Percentiles rank a stretch among this genome's conserved stretches.
Conservation (phyloP, 2,797 vertebrate genomes). For the Kryptolebias ocellatus region DNA sequence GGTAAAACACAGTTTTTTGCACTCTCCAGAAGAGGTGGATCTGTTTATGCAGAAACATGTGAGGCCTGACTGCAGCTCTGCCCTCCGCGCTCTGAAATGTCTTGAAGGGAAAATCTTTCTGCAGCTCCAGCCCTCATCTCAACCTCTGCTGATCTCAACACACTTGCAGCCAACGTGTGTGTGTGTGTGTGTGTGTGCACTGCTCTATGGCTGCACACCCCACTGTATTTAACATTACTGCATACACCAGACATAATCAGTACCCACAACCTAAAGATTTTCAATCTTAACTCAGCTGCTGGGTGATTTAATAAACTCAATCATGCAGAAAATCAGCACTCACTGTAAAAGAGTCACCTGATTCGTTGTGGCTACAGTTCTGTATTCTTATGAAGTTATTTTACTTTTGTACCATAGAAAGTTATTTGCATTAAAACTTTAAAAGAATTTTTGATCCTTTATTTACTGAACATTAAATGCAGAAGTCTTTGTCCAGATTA, state of each 20-base stretch:
- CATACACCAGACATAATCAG: too few species aligned
- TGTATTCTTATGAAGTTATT: conserved; percentile 2
- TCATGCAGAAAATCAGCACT: not conserved
- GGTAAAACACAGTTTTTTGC: conserved; percentile 11
- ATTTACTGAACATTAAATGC: not conserved
- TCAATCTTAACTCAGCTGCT: too few species aligned
- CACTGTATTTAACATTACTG: not conserved
- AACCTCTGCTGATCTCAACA: not conserved
- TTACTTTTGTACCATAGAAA: conserved; percentile 26
- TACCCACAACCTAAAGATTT: too few species aligned
- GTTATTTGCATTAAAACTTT: conserved; percentile 4
- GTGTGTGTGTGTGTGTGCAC: conserved; percentile 4
- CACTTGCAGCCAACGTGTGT: conserved; percentile 15
- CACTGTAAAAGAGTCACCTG: not conserved
- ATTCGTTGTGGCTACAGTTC: conserved; percentile 18
- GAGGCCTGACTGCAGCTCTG: conserved; percentile 24
- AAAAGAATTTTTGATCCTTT: not conserved
- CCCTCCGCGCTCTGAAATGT: conserved; percentile 22
- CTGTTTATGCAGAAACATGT: conserved; percentile 11
- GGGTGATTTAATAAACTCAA: too few species aligned
- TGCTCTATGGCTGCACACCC: not conserved
- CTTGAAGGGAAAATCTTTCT: conserved; percentile 27
- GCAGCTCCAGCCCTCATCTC: conserved; percentile 29
- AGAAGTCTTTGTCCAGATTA: not conserved
- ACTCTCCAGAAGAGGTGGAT: conserved; percentile 8